Conservation (phyloP, 2,888 invertebrate genomes). For the Fragum fragum region DNA sequence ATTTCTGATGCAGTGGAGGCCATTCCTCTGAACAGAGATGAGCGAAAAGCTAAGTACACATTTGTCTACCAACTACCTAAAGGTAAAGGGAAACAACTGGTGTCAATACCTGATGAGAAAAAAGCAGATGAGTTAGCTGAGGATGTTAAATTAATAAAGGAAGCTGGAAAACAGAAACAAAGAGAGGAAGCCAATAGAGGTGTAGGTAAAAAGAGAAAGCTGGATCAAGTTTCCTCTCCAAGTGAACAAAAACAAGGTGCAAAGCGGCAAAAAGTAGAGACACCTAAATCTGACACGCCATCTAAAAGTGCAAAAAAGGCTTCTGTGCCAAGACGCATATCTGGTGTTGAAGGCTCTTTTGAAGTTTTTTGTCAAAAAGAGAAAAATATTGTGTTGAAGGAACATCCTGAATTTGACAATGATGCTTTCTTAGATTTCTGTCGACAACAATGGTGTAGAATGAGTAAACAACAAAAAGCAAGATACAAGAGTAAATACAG, state of each 20-base stretch:
- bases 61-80: constrained; percentile 78
- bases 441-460: constrained; percentile 81
- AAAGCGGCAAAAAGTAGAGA: constrained; percentile 60
- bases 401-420: constrained; percentile 83
- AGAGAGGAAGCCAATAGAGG: constrained; percentile 23
- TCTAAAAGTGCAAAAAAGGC: constrained; percentile 42
- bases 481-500: constrained; percentile 76
- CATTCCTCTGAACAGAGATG: constrained; percentile 81
- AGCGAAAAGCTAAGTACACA: constrained; percentile 81
- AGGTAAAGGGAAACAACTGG: constrained; percentile 19
- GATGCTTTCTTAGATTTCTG: constrained; percentile 78
- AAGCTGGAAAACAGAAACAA: constrained; percentile 40
- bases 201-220: constrained; percentile 54
- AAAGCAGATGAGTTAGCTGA: constrained; percentile 53
- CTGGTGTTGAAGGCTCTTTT: constrained; percentile 78
- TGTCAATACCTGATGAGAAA: constrained; percentile 20
- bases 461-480: constrained; percentile 80
- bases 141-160: constrained; percentile 52
- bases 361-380: constrained; percentile 84
- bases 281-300: constrained; percentile 39
- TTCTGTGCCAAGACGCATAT: constrained; percentile 24
- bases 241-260: constrained; percentile 33
- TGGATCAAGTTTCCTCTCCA: constrained; percentile 61
- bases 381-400: constrained; percentile 77
- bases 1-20: constrained; percentile 92